Base-by-base conservation (phyloP, 1,140 invertebrate species). In the Argopecten irradians region DNA sequence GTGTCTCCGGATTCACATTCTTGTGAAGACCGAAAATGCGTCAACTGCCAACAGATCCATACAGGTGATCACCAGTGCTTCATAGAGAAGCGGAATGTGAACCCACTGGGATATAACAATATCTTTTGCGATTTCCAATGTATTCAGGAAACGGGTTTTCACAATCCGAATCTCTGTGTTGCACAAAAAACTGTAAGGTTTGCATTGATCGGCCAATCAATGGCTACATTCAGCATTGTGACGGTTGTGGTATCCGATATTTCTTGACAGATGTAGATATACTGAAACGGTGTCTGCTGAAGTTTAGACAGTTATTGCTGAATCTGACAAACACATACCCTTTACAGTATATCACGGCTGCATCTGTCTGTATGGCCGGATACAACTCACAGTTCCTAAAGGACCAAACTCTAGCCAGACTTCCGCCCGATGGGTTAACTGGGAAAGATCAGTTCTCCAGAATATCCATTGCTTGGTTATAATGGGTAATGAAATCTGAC, bases 401-500 rank as follows among this genome's bases (percentile, higher is more conserved):
- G 14, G 46, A 41, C 16, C 85, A 71, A 28, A 71, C 82, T 0
- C 43, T 89, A 0, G 88, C 86, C 0, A 82, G 32, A 28, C 34
- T 86, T 19, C 55, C 85, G 8, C 16, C 35, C 11, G 34, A 89
- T 1, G 86, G 88, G n/a, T 87, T 85, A 28, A 34, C n/a, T 7
- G 28, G 22, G n/a, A 41, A 34, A 9, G 82, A 87, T 43, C 46
- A 33, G 34, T 89, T 55, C 28, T 87, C 86, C 19, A 39, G 43
- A 34, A 35, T 13, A 3, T 71, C 46, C 8, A 87, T 88, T 41
- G 2, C 71, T 28, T 88, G 87, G 85, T 84, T 89, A 34, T 83
- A 90, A 28, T 90, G 89, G 84, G 7, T 85, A 0, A 87, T 90
- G 87, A 19, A 87, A 43, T 19, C 34, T 19, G 82, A 84, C 7